phyloP scores from a whole-genome alignment of 53 echinoderm and acorn worm genomes.

The Apostichopus leukothele region DNA sequence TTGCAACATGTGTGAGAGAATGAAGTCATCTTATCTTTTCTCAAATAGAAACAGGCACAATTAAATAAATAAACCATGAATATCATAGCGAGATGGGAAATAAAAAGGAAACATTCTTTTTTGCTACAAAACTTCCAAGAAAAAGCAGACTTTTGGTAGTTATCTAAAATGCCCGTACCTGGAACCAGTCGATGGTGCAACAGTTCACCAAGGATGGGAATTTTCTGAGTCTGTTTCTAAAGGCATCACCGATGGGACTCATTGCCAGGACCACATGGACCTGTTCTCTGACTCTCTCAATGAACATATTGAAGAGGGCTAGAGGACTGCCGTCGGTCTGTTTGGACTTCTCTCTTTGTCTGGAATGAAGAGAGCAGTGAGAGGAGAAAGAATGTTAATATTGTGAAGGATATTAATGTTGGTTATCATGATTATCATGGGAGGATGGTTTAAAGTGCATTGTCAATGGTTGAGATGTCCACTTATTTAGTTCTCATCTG shows the following conservation, averaged over 20 bases:
- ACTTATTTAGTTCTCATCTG: too few relatives aligned
- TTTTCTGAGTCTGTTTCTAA: conserved; percentile 90
- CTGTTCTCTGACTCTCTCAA: conserved; percentile 89
- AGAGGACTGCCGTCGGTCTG: conserved; percentile 93
- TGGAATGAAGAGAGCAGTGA: background rate
- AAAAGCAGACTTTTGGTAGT: background rate
- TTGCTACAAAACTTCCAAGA: background rate
- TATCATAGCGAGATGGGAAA: background rate
- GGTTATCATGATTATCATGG: too few relatives aligned
- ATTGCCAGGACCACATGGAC: conserved; percentile 93
- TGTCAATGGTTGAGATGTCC: too few relatives aligned
- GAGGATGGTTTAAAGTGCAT: too few relatives aligned
- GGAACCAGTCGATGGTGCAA: conserved; percentile 99
- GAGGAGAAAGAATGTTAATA: too few relatives aligned
- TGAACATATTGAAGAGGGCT: conserved; percentile 93
- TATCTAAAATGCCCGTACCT: conserved; percentile 55
- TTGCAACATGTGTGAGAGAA: too few relatives aligned
- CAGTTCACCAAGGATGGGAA: conserved; percentile 98
- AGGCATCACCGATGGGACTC: conserved; percentile 99
- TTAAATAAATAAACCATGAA: background rate
- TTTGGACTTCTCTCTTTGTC: conserved; percentile 88
- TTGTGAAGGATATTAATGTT: too few relatives aligned
- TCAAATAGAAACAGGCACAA: too few relatives aligned
- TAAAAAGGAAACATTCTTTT: background rate
- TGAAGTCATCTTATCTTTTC: too few relatives aligned